phyloP scores from a whole-genome alignment of 2,113 vertebrate species.

The Ascaphus truei region DNA sequence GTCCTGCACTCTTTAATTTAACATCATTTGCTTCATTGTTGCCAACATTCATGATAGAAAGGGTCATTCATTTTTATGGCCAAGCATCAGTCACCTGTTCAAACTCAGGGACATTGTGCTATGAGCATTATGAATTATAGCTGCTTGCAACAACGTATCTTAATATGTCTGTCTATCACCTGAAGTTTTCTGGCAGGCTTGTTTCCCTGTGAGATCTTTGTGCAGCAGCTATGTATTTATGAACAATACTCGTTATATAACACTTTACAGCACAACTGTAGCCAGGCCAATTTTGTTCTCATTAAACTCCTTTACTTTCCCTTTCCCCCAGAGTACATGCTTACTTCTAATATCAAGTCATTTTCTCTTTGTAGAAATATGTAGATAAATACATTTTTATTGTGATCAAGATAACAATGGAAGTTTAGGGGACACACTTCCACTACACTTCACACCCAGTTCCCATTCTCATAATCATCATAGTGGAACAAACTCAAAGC shows the following conservation, averaged over 20 bases:
- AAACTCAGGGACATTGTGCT: conserved; percentile 2
- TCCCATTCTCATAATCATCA: too few species aligned
- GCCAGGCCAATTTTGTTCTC: too few species aligned
- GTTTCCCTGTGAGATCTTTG: not conserved
- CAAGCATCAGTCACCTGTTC: conserved; percentile 1
- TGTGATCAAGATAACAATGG: too few species aligned
- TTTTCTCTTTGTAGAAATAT: too few species aligned
- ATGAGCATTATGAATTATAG: conserved; percentile 7
- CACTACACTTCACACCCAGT: too few species aligned
- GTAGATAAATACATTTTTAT: too few species aligned
- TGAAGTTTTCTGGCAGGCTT: not conserved
- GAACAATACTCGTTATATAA: conserved; percentile 1
- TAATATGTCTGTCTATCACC: conserved; percentile 7
- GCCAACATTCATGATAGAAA: not conserved
- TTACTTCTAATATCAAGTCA: too few species aligned
- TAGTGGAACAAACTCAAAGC: too few species aligned
- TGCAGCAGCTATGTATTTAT: not conserved
- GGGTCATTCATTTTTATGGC: conserved; percentile 12
- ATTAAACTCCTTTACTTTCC: not conserved
- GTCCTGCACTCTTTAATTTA: not conserved
- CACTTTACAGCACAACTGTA: not conserved
- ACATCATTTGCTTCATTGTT: not conserved
- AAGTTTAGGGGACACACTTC: too few species aligned
- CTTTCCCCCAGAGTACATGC: too few species aligned
- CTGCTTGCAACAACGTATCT: conserved; percentile 15